These are phyloP conservation scores for Erpetoichthys calabaricus DNA, from an alignment of 2,797 vertebrate species.

Conservation along the genomic window DNA sequence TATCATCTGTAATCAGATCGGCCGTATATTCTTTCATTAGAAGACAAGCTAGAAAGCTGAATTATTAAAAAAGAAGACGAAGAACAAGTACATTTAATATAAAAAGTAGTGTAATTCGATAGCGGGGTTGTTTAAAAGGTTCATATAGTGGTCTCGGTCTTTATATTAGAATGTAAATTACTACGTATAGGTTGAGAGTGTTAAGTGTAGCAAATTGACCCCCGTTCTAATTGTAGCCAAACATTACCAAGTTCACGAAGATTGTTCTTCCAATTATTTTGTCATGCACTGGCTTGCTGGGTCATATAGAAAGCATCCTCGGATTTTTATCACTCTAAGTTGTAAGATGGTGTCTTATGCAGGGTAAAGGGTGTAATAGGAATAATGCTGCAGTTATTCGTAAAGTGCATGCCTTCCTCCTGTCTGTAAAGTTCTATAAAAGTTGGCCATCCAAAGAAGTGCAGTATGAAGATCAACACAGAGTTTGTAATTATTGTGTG, in stretches of 20 bases:
- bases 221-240: background rate
- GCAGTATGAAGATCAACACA: too few relatives aligned
- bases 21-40: background rate
- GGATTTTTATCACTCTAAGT: too few relatives aligned
- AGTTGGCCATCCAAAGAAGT: too few relatives aligned
- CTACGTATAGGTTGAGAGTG: background rate
- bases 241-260: background rate
- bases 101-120: slow-evolving; percentile 3
- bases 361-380: too few relatives aligned
- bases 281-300: too few relatives aligned
- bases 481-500: too few relatives aligned
- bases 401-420: too few relatives aligned
- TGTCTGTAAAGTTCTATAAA: too few relatives aligned
- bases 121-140: background rate
- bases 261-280: background rate
- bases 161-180: background rate
- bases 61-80: background rate
- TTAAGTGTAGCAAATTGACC: background rate
- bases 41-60: background rate
- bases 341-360: too few relatives aligned
- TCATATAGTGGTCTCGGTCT: background rate
- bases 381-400: too few relatives aligned
- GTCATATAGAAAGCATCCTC: too few relatives aligned
- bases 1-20: background rate
- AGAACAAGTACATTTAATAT: too few relatives aligned